Evolutionary conservation across 2,113 vertebrate genomes (phyloP), one percentile per base, ranked within the genome.

Genomic region (Lycaon pictus): DNA sequence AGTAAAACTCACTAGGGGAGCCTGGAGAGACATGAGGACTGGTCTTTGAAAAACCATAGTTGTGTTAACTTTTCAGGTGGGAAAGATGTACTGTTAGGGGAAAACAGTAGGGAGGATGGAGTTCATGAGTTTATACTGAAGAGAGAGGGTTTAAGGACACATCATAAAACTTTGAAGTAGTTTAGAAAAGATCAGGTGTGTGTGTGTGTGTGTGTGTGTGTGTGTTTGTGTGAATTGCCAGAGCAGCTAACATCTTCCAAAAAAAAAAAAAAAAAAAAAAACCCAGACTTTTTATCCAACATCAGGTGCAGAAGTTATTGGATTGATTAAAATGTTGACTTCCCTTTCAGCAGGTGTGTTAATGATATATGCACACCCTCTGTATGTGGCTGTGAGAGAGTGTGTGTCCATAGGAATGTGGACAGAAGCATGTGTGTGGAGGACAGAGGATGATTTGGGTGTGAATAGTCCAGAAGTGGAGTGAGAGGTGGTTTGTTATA

Each of bases 391-490:
- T 37, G 15, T 23, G 25, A 4, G 56, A 8, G 29, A 43, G 29
- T 22, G 7, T 16, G 48, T 7, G 25, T 19, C 17, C 32, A 35
- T 16, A n/a, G 6, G 51, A 9, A 27, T 0, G 1, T 37, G 35
- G n/a, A 3, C 76, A 88, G 62, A 83, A 51, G 93, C 97, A n/a
- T 94, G 71, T 83, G 12, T 55, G 77, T 7, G 25, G 58, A 65
- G 15, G 97, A 23, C 20, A 72, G 85, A 89, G 77, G 56, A 88
- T 53, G 67, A 15, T n/a, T 32, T 86, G 55, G 63, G 13, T n/a
- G 35, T 85, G 76, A 56, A 56, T 5, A 27, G 51, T 17, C 22
- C 51, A n/a, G 62, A 84, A 22, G 15, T 3, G 13, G 89, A 74
- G 84, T 51, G 95, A 1, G 1, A 17, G 85, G 67, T 65, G 8